These are phyloP conservation scores for Scytalopus superciliaris DNA, from an alignment of 2,113 vertebrate genomes.

Conservation along the genomic window DNA sequence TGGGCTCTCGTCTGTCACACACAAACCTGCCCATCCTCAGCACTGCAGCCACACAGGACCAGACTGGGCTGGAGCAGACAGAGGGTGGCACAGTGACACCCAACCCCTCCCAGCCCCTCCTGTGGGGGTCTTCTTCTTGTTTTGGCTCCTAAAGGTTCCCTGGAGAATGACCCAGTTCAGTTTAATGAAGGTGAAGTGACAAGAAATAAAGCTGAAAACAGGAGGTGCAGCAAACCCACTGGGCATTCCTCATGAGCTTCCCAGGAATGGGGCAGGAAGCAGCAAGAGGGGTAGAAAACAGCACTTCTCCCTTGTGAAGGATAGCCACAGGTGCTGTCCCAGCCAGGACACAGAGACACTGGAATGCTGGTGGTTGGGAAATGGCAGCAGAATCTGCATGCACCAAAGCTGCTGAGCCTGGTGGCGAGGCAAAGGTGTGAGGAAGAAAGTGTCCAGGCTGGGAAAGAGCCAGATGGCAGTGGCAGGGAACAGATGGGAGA, in stretches of 20 bases:
- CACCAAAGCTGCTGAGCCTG: rapidly evolving
- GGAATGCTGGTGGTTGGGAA: rapidly evolving
- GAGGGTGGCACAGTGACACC: not conserved
- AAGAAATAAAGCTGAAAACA: not conserved
- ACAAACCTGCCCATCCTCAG: not conserved
- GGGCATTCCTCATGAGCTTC: not conserved
- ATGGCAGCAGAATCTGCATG: not conserved
- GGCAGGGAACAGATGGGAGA: not conserved
- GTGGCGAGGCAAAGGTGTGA: not conserved
- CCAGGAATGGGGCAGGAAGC: rapidly evolving
- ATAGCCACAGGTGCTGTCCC: not conserved
- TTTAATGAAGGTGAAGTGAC: not conserved
- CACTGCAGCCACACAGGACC: rapidly evolving
- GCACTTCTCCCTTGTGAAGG: not conserved
- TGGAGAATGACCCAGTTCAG: not conserved
- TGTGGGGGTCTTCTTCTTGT: not conserved
- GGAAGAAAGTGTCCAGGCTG: not conserved
- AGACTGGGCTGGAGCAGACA: not conserved
- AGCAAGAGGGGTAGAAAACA: not conserved
- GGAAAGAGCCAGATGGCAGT: not conserved
- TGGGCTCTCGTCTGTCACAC: not conserved
- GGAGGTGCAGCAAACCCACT: not conserved
- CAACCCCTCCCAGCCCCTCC: not conserved
- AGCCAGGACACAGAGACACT: rapidly evolving
- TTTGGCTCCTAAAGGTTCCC: not conserved